Evolutionary conservation across 1,140 invertebrate genomes (phyloP).

Genomic region (Drosophila insularis): DNA sequence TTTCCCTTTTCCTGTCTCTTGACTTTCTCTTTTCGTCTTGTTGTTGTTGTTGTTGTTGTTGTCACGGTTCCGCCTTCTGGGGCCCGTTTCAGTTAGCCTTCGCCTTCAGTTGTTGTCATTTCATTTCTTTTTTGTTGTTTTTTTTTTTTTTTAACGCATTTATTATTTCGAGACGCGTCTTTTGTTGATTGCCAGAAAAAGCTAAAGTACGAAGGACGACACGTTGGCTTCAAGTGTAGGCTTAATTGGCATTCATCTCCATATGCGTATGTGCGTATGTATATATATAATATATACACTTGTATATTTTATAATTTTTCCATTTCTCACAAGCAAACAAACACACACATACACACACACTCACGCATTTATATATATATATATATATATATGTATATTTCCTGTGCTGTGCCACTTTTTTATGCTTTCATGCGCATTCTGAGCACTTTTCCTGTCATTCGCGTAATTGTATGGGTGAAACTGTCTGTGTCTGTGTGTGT

Average conservation of each 20-base stretch:
- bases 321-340: slow-evolving; percentile 50
- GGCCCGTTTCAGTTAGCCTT: not conserved
- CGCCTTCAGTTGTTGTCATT: slow-evolving; percentile 14
- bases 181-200: slow-evolving; percentile 66
- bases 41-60: not conserved
- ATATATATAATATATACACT: not conserved
- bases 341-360: slow-evolving; percentile 51
- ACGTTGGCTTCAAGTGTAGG: slow-evolving; percentile 64
- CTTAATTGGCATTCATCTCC: slow-evolving; percentile 74
- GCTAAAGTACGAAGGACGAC: slow-evolving; percentile 23
- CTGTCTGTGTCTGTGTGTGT: slow-evolving; percentile 11
- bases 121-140: slow-evolving; percentile 10
- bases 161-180: slow-evolving; percentile 71
- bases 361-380: not conserved
- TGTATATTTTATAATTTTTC: slow-evolving; percentile 72
- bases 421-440: slow-evolving; percentile 74
- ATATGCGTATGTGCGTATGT: slow-evolving; percentile 13
- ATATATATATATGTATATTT: slow-evolving; percentile 17
- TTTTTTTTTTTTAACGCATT: slow-evolving; percentile 66
- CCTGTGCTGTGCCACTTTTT: slow-evolving; percentile 59
- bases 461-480: slow-evolving; percentile 65
- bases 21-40: slow-evolving; percentile 14
- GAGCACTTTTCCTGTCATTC: slow-evolving; percentile 76
- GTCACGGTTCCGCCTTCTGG: slow-evolving; percentile 28
- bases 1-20: slow-evolving; percentile 23